Conservation (phyloP, 2,888 invertebrate genomes). For the Dasypolia templi region DNA sequence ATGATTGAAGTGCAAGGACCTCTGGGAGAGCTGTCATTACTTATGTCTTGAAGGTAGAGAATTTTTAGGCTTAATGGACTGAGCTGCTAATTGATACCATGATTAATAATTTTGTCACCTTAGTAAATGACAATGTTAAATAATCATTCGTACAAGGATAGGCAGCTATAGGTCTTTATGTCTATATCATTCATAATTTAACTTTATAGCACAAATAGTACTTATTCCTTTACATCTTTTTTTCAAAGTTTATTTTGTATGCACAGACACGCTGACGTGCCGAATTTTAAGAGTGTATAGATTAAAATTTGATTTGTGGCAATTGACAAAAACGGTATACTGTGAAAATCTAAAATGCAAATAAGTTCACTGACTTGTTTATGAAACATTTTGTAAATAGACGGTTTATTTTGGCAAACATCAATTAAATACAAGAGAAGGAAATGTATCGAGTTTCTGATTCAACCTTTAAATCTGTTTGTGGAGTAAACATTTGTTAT, state of each 20-base stretch:
- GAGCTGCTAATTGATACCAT: not conserved
- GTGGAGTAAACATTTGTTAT: not conserved
- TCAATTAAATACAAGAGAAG: conserved; percentile 23
- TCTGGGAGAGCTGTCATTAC: not conserved
- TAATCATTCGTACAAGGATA: not conserved
- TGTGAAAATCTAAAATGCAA: conserved; percentile 54
- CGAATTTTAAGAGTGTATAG: conserved; percentile 24
- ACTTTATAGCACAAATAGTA: not conserved
- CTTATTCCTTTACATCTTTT: not conserved
- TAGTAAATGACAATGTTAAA: not conserved
- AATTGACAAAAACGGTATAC: conserved; percentile 36
- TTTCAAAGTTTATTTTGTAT: not conserved
- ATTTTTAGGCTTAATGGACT: not conserved
- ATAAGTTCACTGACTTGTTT: conserved; percentile 54
- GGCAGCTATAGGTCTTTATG: no score
- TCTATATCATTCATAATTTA: no score
- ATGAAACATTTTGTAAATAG: conserved; percentile 24
- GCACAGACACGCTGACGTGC: conserved; percentile 20
- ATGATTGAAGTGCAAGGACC: conserved; percentile 34
- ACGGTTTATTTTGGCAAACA: conserved; percentile 29
- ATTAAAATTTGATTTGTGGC: conserved; percentile 60
- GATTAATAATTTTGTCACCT: not conserved
- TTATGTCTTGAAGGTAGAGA: not conserved
- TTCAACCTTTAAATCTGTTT: conserved; percentile 47
- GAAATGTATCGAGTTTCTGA: conserved; percentile 36